Evolutionary conservation across 2,113 vertebrate species (phyloP), one percentile per base, ranked within the genome.

Genomic region (Pterocles gutturalis): DNA sequence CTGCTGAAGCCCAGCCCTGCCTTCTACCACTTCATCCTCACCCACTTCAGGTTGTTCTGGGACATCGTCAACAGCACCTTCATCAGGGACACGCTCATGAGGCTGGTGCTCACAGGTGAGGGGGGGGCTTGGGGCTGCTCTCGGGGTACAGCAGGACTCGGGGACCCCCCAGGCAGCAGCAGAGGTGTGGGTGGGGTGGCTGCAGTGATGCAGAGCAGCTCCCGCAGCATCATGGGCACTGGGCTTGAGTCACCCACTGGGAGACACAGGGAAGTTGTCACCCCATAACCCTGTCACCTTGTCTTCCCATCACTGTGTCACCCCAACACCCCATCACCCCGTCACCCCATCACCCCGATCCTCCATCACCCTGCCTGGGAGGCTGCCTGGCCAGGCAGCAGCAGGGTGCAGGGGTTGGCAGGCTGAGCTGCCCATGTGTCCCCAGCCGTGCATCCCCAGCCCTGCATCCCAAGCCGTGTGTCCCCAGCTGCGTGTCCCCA

Each of bases 1-100:
- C 66, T 98, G 53, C 46, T 99, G 95, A 99, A 98, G 89, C 99
- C 99, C 78, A 98, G 94, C 10, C 99, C 99, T 11, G 58, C 97
- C 3, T 93, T 95, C 49, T 55, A 96, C 79, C 99, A 99, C 83
- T 99, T 98, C 95, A 49, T 99, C 89, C 98, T 99, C 65, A 99
- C 99, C 3, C 98, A 99, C 20, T 99, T 99, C 91, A 96, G 96
- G 13, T 99, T 98, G 99, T 61, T 99, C 76, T 99, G 99, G 99
- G 83, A 98, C 83, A 62, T 99, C 28, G 79, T 99, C 96, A 99
- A 99, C 97, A 97, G 91, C 66, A 99, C 98, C 45, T 99, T 99
- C 96, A 96, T 99, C 77, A 97, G 98, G 9, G 98, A 98, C 70
- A 95, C 36, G 0, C 90, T 99, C 71, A 99, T 99, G 99, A 98